These are phyloP conservation scores for Diachrysia chrysitis DNA, from an alignment of 2,888 invertebrate genomes.

Conservation along the genomic window DNA sequence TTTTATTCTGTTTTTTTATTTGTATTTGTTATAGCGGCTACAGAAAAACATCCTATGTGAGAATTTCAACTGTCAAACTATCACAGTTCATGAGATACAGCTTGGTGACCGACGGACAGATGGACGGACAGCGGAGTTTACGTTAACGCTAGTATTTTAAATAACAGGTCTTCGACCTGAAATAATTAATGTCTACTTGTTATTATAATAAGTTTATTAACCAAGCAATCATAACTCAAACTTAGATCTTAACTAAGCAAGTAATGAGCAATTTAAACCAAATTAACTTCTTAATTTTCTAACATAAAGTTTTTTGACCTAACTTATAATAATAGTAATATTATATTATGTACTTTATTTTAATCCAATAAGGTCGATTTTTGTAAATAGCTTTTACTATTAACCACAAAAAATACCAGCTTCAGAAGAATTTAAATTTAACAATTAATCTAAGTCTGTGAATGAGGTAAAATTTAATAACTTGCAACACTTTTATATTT, in stretches of 20 bases:
- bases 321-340: neutral
- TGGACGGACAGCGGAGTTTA: too few species aligned
- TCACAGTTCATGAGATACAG: too few species aligned
- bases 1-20: too few species aligned
- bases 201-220: neutral
- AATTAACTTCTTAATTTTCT: neutral
- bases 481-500: slow-evolving; percentile 26
- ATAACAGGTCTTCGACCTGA: neutral
- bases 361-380: neutral
- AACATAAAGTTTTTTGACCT: neutral
- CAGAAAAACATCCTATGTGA: too few species aligned
- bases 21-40: too few species aligned
- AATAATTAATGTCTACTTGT: neutral
- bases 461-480: slow-evolving; percentile 12
- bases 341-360: neutral
- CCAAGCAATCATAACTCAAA: neutral
- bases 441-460: slow-evolving; percentile 16
- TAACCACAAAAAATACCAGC: neutral
- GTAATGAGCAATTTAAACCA: neutral
- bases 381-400: neutral
- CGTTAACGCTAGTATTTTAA: too few species aligned
- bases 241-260: neutral
- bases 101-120: too few species aligned
- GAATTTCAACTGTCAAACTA: too few species aligned
- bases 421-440: slow-evolving; percentile 30